phyloP scores from a whole-genome alignment of 2,113 vertebrate species.

The Colius striatus region DNA sequence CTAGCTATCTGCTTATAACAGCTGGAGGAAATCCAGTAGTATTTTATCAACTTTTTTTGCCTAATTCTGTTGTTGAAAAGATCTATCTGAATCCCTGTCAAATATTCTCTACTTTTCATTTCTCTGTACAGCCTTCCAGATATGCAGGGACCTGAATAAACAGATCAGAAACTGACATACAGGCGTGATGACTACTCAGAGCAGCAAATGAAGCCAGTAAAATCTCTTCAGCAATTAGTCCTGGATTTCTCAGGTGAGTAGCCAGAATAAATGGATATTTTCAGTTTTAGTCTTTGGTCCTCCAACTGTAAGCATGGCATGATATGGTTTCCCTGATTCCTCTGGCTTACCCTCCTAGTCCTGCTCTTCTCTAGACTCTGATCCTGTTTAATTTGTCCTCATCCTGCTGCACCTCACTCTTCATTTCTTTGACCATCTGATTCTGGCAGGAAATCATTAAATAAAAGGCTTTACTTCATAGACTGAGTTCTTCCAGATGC shows the following conservation, averaged over 20 bases:
- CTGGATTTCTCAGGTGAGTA: not conserved
- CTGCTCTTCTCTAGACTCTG: not conserved
- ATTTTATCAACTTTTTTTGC: not conserved
- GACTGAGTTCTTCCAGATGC: not conserved
- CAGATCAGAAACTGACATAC: not conserved
- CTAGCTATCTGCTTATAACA: not conserved
- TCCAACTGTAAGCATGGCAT: not conserved
- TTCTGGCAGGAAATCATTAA: not conserved
- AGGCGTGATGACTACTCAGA: not conserved
- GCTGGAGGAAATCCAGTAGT: not conserved
- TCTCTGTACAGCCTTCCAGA: not conserved
- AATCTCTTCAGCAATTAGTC: not conserved
- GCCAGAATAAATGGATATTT: not conserved
- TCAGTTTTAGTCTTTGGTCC: not conserved
- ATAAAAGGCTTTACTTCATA: not conserved
- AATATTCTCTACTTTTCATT: not conserved
- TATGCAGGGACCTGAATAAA: not conserved
- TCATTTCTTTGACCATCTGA: not conserved
- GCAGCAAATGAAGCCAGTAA: not conserved
- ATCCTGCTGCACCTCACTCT: not conserved
- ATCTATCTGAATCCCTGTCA: not conserved
- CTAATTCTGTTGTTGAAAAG: not conserved
- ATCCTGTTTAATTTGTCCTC: not conserved
- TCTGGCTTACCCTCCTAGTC: not conserved
- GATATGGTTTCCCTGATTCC: not conserved